These are phyloP conservation scores for Prunella fulvescens DNA, from an alignment of 2,113 vertebrate genomes.

Conservation along the genomic window DNA sequence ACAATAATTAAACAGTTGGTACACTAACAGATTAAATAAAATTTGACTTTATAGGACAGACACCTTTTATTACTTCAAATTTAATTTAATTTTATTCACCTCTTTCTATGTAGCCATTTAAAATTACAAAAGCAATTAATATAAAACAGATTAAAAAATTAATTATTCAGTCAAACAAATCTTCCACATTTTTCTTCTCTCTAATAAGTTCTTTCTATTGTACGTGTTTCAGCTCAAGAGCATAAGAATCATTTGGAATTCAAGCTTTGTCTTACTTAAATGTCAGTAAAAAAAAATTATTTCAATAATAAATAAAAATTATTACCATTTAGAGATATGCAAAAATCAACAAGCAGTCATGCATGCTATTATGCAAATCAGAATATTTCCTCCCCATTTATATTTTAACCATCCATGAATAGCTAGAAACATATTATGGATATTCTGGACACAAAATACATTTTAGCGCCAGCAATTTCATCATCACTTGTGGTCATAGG, in stretches of 20 bases:
- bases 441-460: background rate
- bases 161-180: slow-evolving; percentile 59
- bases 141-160: slow-evolving; percentile 61
- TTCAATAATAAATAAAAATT: background rate
- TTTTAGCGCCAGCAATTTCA: background rate
- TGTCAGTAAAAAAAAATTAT: slow-evolving; percentile 13
- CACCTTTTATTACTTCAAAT: slow-evolving; percentile 58
- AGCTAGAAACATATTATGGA: background rate
- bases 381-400: background rate
- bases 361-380: background rate
- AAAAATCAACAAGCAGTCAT: background rate
- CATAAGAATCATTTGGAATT: slow-evolving; percentile 32
- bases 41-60: slow-evolving; percentile 33
- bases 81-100: slow-evolving; percentile 47
- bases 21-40: slow-evolving; percentile 63
- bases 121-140: slow-evolving; percentile 64
- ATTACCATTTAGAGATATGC: slow-evolving; percentile 12
- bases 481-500: background rate
- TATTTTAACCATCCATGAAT: background rate
- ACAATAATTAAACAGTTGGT: background rate
- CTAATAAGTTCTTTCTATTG: slow-evolving; percentile 13
- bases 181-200: slow-evolving; percentile 14
- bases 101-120: slow-evolving; percentile 48
- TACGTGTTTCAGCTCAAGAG: slow-evolving; percentile 25
- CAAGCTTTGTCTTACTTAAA: slow-evolving; percentile 52